phyloP scores from a whole-genome alignment of 2,113 vertebrate genomes.

The Burhinus oedicnemus region DNA sequence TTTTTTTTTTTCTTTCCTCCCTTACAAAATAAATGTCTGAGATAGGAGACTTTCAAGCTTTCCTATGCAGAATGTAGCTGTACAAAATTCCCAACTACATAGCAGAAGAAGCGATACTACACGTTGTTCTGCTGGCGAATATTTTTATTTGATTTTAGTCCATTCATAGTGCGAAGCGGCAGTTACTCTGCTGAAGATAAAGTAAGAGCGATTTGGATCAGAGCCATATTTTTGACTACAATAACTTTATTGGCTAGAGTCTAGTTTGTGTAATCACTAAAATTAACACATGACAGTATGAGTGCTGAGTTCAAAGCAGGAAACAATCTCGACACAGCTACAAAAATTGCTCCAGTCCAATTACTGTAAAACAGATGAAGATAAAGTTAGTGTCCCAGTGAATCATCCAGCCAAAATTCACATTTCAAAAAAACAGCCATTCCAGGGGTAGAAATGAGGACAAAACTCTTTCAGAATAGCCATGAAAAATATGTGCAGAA shows the following conservation, averaged over 20 bases:
- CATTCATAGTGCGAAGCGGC: conserved; percentile 36
- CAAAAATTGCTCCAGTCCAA: conserved; percentile 46
- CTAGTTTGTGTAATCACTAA: conserved; percentile 43
- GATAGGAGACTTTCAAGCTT: background rate
- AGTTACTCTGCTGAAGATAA: background rate
- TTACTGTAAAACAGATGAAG: conserved; percentile 72
- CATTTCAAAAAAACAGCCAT: conserved; percentile 42
- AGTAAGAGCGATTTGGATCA: background rate
- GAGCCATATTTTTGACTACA: conserved; percentile 56
- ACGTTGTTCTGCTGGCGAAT: background rate
- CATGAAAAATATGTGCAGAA: conserved; percentile 59
- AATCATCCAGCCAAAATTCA: conserved; percentile 57
- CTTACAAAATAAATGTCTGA: background rate
- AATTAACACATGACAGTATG: conserved; percentile 26
- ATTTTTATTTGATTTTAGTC: conserved; percentile 31
- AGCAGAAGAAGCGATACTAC: background rate
- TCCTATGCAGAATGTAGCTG: background rate
- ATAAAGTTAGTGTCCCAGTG: conserved; percentile 59
- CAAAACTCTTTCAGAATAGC: conserved; percentile 49
- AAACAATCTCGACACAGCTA: conserved; percentile 42
- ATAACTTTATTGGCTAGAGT: conserved; percentile 14
- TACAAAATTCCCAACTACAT: background rate
- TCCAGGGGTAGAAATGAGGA: conserved; percentile 59
- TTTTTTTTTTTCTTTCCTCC: background rate
- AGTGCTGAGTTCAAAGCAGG: conserved; percentile 54